Conservation (phyloP, 2,888 invertebrate species). For the Ornithoptera priamus region DNA sequence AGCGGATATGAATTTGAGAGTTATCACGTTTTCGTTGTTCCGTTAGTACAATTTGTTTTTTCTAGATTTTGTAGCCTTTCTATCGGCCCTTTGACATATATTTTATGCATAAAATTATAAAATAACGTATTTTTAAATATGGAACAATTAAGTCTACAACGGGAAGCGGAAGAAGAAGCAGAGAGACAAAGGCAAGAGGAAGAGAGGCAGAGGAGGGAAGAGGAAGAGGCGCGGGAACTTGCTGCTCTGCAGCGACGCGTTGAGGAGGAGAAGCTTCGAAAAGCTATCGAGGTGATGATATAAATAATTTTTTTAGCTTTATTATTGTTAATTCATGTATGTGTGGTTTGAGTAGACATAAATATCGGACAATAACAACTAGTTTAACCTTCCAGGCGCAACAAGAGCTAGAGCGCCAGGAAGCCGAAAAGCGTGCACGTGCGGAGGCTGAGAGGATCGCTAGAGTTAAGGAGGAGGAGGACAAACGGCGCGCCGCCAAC, state of each 20-base stretch:
- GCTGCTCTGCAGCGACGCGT: conserved; percentile 89
- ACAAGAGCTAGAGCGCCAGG: conserved; percentile 81
- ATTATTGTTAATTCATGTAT: background rate
- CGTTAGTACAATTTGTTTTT: too few relatives aligned
- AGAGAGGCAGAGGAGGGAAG: conserved; percentile 89
- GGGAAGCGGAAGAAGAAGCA: conserved; percentile 81
- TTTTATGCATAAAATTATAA: too few relatives aligned
- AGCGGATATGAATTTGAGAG: too few relatives aligned
- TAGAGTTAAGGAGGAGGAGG: conserved; percentile 84
- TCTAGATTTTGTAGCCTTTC: too few relatives aligned
- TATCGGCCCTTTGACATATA: too few relatives aligned
- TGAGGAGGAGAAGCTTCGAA: conserved; percentile 92
- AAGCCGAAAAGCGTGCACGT: conserved; percentile 78
- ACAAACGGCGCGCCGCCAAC: conserved; percentile 89
- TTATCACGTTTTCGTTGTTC: too few relatives aligned
- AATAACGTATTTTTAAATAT: background rate
- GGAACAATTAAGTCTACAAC: conserved; percentile 67
- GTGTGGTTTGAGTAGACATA: background rate
- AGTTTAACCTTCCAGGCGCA: conserved; percentile 60
- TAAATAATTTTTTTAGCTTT: background rate
- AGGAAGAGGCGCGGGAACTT: conserved; percentile 88
- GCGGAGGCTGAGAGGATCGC: conserved; percentile 84
- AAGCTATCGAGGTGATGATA: conserved; percentile 85
- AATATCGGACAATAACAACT: too few relatives aligned
- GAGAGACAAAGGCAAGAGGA: conserved; percentile 89